Base-by-base conservation (phyloP, 1,140 invertebrate genomes). In the Acromyrmex echinatior region DNA sequence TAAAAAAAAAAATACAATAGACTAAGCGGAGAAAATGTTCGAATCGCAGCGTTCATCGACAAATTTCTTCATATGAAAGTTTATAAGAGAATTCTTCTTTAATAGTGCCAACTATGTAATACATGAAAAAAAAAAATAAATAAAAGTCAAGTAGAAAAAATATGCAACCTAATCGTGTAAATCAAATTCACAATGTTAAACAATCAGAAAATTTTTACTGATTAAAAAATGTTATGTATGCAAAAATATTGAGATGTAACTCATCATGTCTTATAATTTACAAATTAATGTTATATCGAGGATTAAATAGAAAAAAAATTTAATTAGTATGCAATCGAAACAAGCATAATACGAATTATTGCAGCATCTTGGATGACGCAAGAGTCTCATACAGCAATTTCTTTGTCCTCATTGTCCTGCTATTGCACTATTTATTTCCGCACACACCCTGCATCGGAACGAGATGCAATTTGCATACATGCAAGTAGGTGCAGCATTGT, bases 81-180 rank as follows among this genome's bases (percentile, higher is more conserved):
- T 84, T 74, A 82, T 62, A 60, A 73, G 10, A 45, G 25, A 82
- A 16, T 45, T 82, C 68, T 81, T 70, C 49, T 82, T 82, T 74
- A 60, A 74, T 82, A 74, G 80, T 82, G 80, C 80, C 80, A 82
- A 82, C 51, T 45, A 62, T 82, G 56, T 74, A 82, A 60, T 73
- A 49, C 12, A 28, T 10, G 21, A 74, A 21, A 74, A 49, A 28
- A 31, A 74, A 74, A 49, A 28, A 49, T n/a, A 18, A 60, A 74
- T 66, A 74, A 60, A 73, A 14, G 39, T 82, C 28, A 49, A 82
- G n/a, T 60, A 76, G 45, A 28, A 79, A 39, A 21, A 35, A 35
- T 66, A 45, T 1, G 3, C 16, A 14, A 49, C 9, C 16, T 35
- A 18, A 76, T 35, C 14, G 7, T 62, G 21, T 10, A 77, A 45